Evolutionary conservation across 2,113 vertebrate genomes (phyloP), one percentile per base, ranked within the genome.

Genomic region (Oophaga pumilio): DNA sequence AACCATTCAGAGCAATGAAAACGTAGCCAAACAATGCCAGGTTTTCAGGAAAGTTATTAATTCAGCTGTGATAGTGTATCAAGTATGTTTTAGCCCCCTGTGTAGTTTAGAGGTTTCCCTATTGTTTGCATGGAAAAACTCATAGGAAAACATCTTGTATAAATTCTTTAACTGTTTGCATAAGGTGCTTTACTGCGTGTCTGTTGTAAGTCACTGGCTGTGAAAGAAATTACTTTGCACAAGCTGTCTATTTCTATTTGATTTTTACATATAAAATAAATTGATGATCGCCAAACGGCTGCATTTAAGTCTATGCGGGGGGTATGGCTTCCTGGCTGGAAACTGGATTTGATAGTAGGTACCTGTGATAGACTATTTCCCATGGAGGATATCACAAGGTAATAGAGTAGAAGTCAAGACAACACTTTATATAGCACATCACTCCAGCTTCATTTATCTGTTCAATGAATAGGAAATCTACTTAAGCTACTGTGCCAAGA

Each of bases 391-490:
- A 91, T 91, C 91, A 80, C 83, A 89, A 89, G 0, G 20, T 90
- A 93, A 92, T 89, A 91, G 82, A 90, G 83, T 80, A 89, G 76
- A 76, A 90, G 89, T 82, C 8, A 88, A 92, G 92, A 91, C 88
- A 91, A 90, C 84, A 81, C 80, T 93, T 93, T 91, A 89, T 88
- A 86, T 89, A 92, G 91, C 90, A 89, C 85, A 91, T 92, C 89
- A 84, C 89, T 89, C 12, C 64, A 89, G 78, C 90, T 95, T 94
- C 91, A 94, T 94, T 95, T 94, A 93, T 93, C 92, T 94, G 91
- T 93, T 93, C 92, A 94, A 90, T 94, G 93, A 94, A 91, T 93
- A 94, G 89, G 91, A 95, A 95, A 94, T 91, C 91, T 93, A 91
- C 92, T 94, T 94, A 94, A 93, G 87, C 85, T 90, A 84, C 76